Conservation (phyloP, 2,888 invertebrate species). For the Palloptera scutellata region DNA sequence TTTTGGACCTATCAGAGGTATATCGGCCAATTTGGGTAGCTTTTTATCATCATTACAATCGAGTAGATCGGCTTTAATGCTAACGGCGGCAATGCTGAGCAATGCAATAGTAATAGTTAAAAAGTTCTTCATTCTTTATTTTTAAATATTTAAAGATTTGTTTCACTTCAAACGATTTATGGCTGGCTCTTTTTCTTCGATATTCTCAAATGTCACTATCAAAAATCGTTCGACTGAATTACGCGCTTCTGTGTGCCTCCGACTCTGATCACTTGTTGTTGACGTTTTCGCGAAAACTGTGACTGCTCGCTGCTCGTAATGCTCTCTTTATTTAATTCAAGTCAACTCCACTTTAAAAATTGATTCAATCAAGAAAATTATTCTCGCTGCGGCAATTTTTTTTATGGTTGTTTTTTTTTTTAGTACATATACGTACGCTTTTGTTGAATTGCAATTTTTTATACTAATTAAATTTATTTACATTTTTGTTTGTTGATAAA, state of each 20-base stretch:
- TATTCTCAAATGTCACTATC: background rate
- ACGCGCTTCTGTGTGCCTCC: background rate
- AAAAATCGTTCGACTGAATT: slow-evolving; percentile 5
- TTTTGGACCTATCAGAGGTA: slow-evolving; percentile 43
- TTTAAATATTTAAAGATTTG: slow-evolving; percentile 16
- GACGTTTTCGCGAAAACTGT: slow-evolving; percentile 39
- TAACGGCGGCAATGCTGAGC: slow-evolving; percentile 21
- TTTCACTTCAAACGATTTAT: slow-evolving; percentile 21
- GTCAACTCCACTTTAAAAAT: slow-evolving; percentile 32
- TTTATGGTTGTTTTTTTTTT: background rate
- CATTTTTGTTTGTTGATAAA: background rate
- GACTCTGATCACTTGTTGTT: slow-evolving; percentile 20
- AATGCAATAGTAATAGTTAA: slow-evolving; percentile 36
- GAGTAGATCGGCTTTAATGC: slow-evolving; percentile 47
- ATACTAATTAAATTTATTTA: background rate
- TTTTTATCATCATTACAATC: slow-evolving; percentile 52
- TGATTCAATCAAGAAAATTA: slow-evolving; percentile 51
- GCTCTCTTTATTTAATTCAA: slow-evolving; percentile 39
- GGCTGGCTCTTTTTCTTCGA: background rate
- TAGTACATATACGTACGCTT: background rate
- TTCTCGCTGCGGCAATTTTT: slow-evolving; percentile 15
- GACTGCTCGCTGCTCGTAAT: slow-evolving; percentile 21
- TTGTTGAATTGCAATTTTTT: too few relatives aligned
- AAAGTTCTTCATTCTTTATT: slow-evolving; percentile 40
- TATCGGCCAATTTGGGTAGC: slow-evolving; percentile 44